Evolutionary conservation across 2,888 invertebrate genomes (phyloP).

Genomic region (Sinodicranocentrus sp.): DNA sequence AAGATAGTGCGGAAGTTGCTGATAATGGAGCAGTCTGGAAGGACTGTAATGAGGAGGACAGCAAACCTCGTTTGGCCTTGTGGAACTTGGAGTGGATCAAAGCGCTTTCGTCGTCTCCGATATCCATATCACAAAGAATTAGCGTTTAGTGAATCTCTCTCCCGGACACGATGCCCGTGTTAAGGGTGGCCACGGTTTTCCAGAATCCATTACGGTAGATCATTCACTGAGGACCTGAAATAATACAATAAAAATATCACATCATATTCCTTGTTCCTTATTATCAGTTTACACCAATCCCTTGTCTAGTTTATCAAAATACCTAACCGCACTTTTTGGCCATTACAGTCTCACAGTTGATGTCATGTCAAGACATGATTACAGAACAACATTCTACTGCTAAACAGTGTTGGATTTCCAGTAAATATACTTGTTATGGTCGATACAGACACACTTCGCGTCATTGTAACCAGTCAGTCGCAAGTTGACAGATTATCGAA

Average conservation of each 20-base stretch:
- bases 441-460: too few relatives aligned
- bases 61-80: constrained; percentile 75
- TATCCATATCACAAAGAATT: constrained; percentile 74
- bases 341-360: too few relatives aligned
- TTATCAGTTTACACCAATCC: neutral
- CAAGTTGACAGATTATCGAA: too few relatives aligned
- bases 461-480: too few relatives aligned
- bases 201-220: constrained; percentile 67
- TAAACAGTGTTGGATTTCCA: too few relatives aligned
- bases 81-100: constrained; percentile 76
- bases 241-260: neutral
- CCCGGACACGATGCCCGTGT: constrained; percentile 43
- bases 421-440: too few relatives aligned
- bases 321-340: too few relatives aligned
- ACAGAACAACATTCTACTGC: too few relatives aligned
- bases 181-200: constrained; percentile 33
- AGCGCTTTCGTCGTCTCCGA: constrained; percentile 74
- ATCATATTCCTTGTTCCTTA: neutral
- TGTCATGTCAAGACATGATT: too few relatives aligned
- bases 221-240: constrained; percentile 70
- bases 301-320: too few relatives aligned
- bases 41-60: constrained; percentile 43
- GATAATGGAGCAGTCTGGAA: constrained; percentile 22
- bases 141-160: constrained; percentile 38
- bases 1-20: neutral